Conservation (phyloP, 2,113 vertebrate genomes). For the Centropus bengalensis region DNA sequence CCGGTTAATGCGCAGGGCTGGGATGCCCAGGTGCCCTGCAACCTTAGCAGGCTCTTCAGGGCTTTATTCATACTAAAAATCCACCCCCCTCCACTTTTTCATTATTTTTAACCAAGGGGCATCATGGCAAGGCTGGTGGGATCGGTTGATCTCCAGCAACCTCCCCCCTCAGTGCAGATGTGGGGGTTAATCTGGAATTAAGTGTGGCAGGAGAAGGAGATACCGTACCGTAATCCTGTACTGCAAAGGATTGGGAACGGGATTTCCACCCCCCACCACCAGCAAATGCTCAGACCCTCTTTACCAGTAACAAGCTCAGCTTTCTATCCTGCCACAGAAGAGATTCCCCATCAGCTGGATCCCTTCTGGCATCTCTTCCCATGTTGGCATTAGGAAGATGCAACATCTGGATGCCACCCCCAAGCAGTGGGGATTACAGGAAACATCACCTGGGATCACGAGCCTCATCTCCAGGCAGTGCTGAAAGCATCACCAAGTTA, state of each 20-base stretch:
- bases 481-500: accelerated
- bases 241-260: background rate
- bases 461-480: background rate
- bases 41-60: background rate
- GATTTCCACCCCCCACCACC: no score
- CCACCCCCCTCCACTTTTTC: background rate
- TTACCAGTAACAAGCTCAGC: background rate
- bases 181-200: background rate
- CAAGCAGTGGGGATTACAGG: accelerated
- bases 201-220: background rate
- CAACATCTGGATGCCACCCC: background rate
- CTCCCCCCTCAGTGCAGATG: background rate
- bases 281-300: background rate
- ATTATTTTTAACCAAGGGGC: background rate
- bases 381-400: background rate
- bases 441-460: background rate
- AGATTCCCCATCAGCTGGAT: accelerated
- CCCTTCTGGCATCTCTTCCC: background rate
- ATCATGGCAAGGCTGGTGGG: accelerated
- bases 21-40: background rate
- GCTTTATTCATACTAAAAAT: background rate
- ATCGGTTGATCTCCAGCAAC: background rate
- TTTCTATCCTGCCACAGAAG: background rate
- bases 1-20: accelerated
- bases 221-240: accelerated